These are phyloP conservation scores for Grammomys dolichurus DNA, from an alignment of 2,113 vertebrate genomes.

Conservation along the genomic window DNA sequence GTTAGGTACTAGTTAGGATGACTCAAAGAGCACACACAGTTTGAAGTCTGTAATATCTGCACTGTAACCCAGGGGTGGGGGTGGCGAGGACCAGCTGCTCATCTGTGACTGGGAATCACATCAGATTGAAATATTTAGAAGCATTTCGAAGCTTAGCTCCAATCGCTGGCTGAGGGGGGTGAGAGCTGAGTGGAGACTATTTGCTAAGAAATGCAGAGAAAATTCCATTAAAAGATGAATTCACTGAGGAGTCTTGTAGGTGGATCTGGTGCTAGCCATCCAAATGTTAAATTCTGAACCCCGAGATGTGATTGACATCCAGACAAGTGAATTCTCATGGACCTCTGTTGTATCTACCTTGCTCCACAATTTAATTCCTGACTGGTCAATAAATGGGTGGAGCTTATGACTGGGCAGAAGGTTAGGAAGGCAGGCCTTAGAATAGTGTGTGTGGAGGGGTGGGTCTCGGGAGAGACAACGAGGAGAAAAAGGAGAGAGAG, in stretches of 20 bases:
- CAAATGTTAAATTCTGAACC: too few relatives aligned
- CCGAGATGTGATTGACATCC: too few relatives aligned
- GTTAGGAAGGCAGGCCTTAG: too few relatives aligned
- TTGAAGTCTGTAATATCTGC: background rate
- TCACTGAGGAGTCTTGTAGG: background rate
- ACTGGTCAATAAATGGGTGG: too few relatives aligned
- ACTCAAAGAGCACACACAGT: background rate
- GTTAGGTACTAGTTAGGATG: background rate
- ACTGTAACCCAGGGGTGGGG: background rate
- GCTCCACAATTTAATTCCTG: too few relatives aligned
- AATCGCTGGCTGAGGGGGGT: background rate
- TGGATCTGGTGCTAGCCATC: too few relatives aligned
- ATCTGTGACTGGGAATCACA: background rate
- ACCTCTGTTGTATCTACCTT: too few relatives aligned
- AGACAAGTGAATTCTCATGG: too few relatives aligned
- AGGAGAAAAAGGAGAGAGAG: too few relatives aligned
- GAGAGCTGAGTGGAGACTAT: background rate
- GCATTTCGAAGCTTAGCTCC: background rate
- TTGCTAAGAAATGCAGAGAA: slow-evolving; percentile 32
- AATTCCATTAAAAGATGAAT: slow-evolving; percentile 49
- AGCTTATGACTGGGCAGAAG: too few relatives aligned
- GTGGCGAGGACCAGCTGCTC: background rate
- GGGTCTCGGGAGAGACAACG: too few relatives aligned
- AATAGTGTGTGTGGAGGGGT: too few relatives aligned
- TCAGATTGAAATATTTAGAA: background rate